Percentiles rank a stretch among this genome's conserved stretches.
These are phyloP conservation scores for Apistogramma diplotaenia DNA, from an alignment of 2,113 vertebrate genomes.

Conservation along the genomic window DNA sequence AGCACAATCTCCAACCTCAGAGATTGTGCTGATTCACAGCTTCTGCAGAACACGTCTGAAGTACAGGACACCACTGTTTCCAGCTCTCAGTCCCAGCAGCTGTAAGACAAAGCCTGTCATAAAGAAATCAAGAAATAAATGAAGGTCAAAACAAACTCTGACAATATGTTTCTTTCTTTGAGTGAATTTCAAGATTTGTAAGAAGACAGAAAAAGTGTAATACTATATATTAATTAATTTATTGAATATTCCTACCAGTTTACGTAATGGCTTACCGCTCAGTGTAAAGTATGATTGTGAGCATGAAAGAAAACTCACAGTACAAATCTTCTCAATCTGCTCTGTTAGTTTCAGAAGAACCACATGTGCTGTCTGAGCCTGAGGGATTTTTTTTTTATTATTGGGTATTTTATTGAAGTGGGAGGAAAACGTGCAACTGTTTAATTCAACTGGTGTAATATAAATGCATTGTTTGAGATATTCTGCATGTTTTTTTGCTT, in stretches of 20 bases:
- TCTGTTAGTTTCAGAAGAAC: not conserved
- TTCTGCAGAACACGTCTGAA: not conserved
- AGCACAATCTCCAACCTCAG: not conserved
- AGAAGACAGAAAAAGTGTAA: not conserved
- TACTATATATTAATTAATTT: not conserved
- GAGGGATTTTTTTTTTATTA: not conserved
- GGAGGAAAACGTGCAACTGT: not conserved
- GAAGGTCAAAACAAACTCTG: too few species aligned
- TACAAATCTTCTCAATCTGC: not conserved
- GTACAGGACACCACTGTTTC: not conserved
- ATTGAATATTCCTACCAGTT: not conserved
- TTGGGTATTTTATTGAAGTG: slow-evolving; percentile 5
- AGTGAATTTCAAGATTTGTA: not conserved
- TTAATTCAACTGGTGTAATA: slow-evolving; percentile 9
- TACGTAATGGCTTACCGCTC: not conserved
- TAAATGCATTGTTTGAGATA: slow-evolving; percentile 3
- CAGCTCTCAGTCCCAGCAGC: not conserved
- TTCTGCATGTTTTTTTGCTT: not conserved
- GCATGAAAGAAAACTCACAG: not conserved
- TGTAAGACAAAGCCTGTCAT: not conserved
- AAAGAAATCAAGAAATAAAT: too few species aligned
- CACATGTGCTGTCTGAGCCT: not conserved
- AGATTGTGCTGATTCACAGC: too few species aligned
- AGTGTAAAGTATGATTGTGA: not conserved
- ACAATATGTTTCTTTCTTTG: too few species aligned